These are phyloP conservation scores for Prenolepis imparis DNA, from an alignment of 2,888 invertebrate species.

Conservation along the genomic window DNA sequence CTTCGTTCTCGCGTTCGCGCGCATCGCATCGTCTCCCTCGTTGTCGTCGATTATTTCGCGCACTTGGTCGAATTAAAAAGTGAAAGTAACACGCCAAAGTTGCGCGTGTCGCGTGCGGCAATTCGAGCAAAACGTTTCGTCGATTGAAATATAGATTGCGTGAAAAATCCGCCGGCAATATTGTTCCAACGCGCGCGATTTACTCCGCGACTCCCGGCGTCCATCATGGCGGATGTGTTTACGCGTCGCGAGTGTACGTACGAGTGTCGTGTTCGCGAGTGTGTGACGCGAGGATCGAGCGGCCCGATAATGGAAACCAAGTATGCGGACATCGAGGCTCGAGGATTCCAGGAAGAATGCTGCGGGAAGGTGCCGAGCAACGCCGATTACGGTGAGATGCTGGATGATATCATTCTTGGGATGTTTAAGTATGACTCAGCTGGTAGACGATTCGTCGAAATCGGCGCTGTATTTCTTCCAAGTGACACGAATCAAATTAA, in stretches of 20 bases:
- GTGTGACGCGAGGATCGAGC: not conserved
- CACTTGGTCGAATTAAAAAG: not conserved
- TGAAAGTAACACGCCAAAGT: not conserved
- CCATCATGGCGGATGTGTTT: not conserved
- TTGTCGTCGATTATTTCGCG: not conserved
- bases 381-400: not conserved
- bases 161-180: not conserved
- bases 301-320: not conserved
- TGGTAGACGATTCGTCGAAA: not conserved
- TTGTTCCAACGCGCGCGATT: not conserved
- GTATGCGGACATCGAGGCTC: not conserved
- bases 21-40: not conserved
- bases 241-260: not conserved
- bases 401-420: not conserved
- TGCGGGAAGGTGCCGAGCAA: not conserved
- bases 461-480: not conserved
- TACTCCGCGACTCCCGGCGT: not conserved
- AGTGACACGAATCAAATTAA: not conserved
- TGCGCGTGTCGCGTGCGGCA: not conserved
- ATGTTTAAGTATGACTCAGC: not conserved
- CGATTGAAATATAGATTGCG: not conserved
- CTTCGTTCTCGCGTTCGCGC: not conserved
- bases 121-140: not conserved
- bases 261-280: not conserved
- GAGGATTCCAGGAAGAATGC: not conserved